phyloP scores from a whole-genome alignment of 1,140 invertebrate genomes.

The Nasonia longicornis region DNA sequence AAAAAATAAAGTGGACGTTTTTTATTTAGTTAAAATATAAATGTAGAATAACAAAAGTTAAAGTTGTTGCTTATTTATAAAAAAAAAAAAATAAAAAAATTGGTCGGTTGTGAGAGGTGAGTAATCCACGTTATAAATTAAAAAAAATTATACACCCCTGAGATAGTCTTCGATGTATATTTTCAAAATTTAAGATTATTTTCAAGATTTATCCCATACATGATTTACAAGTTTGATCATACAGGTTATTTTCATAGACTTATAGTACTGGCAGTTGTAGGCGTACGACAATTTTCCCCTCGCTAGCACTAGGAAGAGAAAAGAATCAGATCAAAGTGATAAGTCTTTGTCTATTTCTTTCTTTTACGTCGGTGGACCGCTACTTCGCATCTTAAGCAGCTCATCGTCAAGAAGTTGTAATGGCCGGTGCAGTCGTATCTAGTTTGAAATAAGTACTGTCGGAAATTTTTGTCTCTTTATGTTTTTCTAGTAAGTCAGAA shows the following conservation, averaged over 20 bases:
- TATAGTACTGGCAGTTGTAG: background rate
- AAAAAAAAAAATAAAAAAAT: no score
- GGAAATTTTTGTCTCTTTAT: constrained; percentile 14
- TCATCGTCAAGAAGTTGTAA: constrained; percentile 97
- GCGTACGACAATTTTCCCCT: background rate
- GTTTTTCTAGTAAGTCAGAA: background rate
- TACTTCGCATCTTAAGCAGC: constrained; percentile 84
- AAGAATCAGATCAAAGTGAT: background rate
- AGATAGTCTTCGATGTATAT: no score
- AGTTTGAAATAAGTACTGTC: constrained; percentile 23
- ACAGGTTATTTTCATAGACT: background rate
- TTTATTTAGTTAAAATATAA: no score
- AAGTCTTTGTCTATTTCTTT: background rate
- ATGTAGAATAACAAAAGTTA: no score
- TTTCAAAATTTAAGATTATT: no score
- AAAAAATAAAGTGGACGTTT: no score
- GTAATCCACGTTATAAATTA: no score
- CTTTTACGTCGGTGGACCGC: background rate
- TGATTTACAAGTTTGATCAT: no score
- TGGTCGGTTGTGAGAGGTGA: no score
- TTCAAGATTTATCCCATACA: no score
- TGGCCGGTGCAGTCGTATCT: constrained; percentile 94
- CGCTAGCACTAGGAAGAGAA: background rate
- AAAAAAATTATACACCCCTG: no score
- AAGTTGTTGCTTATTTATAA: no score